Evolutionary conservation across 2,113 vertebrate species (phyloP).

Genomic region (Austrofundulus limnaeus): DNA sequence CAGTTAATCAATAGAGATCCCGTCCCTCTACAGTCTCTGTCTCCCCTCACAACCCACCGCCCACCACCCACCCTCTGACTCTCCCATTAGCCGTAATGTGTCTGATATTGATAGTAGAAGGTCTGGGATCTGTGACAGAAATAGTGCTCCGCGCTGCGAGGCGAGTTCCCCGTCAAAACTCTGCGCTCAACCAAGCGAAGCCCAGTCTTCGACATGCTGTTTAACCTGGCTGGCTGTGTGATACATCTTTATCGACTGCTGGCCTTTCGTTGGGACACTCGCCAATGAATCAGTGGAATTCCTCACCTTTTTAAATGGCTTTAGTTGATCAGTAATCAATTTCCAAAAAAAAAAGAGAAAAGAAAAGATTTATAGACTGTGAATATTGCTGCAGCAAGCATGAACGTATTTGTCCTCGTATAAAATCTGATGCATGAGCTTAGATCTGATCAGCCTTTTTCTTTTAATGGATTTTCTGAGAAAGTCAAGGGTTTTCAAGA

Average conservation of each 20-base stretch:
- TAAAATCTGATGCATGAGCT: constrained; percentile 8
- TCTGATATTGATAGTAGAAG: constrained; percentile 72
- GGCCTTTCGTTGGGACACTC: constrained; percentile 31
- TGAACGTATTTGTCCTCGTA: background rate
- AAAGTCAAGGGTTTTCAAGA: constrained; percentile 18
- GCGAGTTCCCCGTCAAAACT: constrained; percentile 48
- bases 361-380: constrained; percentile 12
- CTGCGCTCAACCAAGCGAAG: constrained; percentile 42
- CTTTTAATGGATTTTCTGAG: background rate
- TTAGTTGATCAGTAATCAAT: constrained; percentile 21
- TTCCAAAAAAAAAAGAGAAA: no score
- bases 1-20: constrained; percentile 75
- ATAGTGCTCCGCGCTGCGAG: constrained; percentile 48
- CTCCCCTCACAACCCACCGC: constrained; percentile 39
- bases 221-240: constrained; percentile 44
- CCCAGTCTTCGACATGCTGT: constrained; percentile 52
- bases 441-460: constrained; percentile 14
- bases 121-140: constrained; percentile 64
- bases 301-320: constrained; percentile 4
- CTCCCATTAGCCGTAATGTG: constrained; percentile 76
- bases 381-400: constrained; percentile 1
- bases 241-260: constrained; percentile 12
- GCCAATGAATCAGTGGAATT: constrained; percentile 16
- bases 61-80: constrained; percentile 48
- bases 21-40: constrained; percentile 39